phyloP scores from a whole-genome alignment of 2,797 vertebrate species.

The Amblyopsis hoosieri region DNA sequence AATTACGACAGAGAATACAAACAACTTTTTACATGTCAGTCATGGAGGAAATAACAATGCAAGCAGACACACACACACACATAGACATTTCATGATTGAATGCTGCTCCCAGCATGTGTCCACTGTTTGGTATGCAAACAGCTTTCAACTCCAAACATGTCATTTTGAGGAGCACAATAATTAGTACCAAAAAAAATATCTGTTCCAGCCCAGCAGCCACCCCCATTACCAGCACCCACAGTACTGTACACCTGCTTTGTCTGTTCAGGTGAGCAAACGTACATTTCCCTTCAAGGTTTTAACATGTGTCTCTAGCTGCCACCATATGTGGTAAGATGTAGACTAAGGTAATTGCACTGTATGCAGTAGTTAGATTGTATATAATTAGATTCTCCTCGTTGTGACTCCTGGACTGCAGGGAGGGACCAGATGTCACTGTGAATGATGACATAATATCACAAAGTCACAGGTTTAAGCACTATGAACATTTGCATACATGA shows the following conservation, averaged over 20 bases:
- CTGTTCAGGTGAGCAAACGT: constrained; percentile 31
- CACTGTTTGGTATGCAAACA: constrained; percentile 48
- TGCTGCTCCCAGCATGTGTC: constrained; percentile 38
- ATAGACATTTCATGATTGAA: constrained; percentile 29
- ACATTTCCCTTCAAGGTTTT: constrained; percentile 15
- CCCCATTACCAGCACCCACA: constrained; percentile 11
- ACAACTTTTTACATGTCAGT: constrained; percentile 55
- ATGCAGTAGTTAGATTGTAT: constrained; percentile 22
- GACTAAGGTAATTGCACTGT: constrained; percentile 39
- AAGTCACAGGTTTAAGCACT: neutral
- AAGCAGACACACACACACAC: constrained; percentile 15
- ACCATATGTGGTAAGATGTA: constrained; percentile 10
- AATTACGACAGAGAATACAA: constrained; percentile 63
- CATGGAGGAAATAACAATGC: constrained; percentile 18
- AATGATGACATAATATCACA: constrained; percentile 6
- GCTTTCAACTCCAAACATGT: constrained; percentile 51
- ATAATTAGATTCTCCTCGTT: constrained; percentile 35
- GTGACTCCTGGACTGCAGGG: constrained; percentile 8
- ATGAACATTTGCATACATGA: too few species aligned
- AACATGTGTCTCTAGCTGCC: constrained; percentile 17
- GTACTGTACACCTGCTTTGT: constrained; percentile 39
- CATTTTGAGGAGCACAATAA: constrained; percentile 38
- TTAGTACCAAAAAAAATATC: neutral
- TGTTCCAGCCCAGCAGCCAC: neutral
- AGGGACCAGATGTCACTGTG: constrained; percentile 31